These are phyloP conservation scores for Aleiodes sp. DNA, from an alignment of 1,140 invertebrate species.

Conservation along the genomic window DNA sequence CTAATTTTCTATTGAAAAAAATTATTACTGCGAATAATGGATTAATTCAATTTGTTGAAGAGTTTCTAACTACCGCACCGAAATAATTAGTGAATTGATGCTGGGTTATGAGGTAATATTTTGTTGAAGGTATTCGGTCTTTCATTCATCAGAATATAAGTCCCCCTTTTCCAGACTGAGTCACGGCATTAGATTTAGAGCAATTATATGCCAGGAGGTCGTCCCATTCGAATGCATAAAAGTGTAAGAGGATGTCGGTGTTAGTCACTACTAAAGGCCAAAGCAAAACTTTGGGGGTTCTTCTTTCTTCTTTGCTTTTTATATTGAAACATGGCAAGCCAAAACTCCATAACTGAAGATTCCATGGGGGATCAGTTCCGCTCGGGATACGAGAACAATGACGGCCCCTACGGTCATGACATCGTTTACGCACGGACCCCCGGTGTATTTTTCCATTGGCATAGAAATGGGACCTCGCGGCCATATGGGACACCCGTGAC, in stretches of 20 bases:
- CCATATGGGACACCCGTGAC: conserved; percentile 49
- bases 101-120: not conserved
- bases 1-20: too few species aligned
- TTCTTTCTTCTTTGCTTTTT: not conserved
- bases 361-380: conserved; percentile 52
- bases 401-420: conserved; percentile 44
- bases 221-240: not conserved
- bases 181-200: conserved; percentile 2
- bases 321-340: not conserved
- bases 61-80: too few species aligned
- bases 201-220: conserved; percentile 4
- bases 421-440: conserved; percentile 58
- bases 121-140: not conserved
- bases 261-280: not conserved
- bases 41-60: too few species aligned
- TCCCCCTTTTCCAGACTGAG: not conserved
- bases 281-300: conserved; percentile 8
- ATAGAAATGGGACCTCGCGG: conserved; percentile 41
- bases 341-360: conserved; percentile 30
- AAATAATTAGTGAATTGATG: not conserved
- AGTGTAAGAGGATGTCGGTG: not conserved
- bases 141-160: not conserved
- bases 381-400: conserved; percentile 42
- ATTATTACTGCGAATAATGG: too few species aligned
- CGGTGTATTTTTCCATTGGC: conserved; percentile 50